Conservation (phyloP, 2,888 invertebrate species). For the Amphipoea lucens region DNA sequence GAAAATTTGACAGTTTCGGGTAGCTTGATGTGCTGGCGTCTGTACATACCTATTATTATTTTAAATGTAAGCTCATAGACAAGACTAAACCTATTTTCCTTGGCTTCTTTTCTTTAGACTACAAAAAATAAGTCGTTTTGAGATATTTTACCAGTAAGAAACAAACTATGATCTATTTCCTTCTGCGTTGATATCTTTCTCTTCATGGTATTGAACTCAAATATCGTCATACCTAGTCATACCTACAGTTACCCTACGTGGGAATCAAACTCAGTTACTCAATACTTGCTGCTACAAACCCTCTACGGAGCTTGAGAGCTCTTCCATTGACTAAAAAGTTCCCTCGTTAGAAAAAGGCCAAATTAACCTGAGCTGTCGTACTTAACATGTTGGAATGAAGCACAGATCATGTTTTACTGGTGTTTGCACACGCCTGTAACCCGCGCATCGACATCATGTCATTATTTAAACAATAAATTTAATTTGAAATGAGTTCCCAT, state of each 20-base stretch:
- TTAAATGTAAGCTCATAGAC: too few relatives aligned
- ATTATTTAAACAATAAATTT: constrained; percentile 87
- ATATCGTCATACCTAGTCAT: too few relatives aligned
- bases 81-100: too few relatives aligned
- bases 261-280: constrained; percentile 27
- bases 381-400: not conserved
- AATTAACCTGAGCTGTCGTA: constrained; percentile 6
- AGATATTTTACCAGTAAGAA: not conserved
- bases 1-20: too few relatives aligned
- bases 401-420: constrained; percentile 12
- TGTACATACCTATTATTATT: too few relatives aligned
- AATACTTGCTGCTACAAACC: constrained; percentile 19
- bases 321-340: constrained; percentile 8
- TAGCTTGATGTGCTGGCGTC: too few relatives aligned
- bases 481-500: constrained; percentile 78
- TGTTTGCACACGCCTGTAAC: constrained; percentile 62
- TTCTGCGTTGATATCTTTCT: too few relatives aligned
- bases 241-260: constrained; percentile 15
- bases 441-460: constrained; percentile 76
- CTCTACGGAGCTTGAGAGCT: constrained; percentile 8
- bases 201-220: not conserved
- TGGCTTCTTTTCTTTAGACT: too few relatives aligned
- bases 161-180: not conserved
- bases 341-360: constrained; percentile 4
- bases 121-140: not conserved